These are phyloP conservation scores for Plecotus auritus DNA, from an alignment of 2,113 vertebrate species.

Conservation along the genomic window DNA sequence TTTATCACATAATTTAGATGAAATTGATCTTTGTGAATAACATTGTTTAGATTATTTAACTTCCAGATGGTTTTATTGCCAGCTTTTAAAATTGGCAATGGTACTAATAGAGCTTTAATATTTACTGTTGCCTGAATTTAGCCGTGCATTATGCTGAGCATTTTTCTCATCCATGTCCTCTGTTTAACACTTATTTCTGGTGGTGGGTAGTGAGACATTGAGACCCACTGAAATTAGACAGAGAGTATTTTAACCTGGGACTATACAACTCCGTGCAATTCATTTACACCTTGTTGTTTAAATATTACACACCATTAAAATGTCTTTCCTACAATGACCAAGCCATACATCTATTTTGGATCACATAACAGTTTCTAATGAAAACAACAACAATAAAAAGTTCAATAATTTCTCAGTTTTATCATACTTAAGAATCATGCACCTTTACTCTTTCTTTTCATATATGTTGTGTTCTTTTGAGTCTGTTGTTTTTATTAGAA, in stretches of 20 bases:
- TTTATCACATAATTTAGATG: background rate
- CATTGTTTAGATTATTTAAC: background rate
- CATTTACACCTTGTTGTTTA: background rate
- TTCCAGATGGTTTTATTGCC: background rate
- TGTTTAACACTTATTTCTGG: background rate
- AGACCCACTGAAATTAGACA: background rate
- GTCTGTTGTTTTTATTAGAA: slow-evolving; percentile 11
- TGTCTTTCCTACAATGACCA: background rate
- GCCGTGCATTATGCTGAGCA: background rate
- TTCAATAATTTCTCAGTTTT: background rate
- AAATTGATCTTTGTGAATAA: background rate
- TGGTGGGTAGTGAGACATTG: background rate
- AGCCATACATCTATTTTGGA: background rate
- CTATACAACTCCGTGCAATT: background rate
- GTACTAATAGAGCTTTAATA: background rate
- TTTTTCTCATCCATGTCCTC: background rate
- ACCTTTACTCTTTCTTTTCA: background rate
- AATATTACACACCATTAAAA: background rate
- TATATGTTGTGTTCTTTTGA: background rate
- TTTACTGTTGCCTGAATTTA: background rate
- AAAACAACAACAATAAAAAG: background rate
- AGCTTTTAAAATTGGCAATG: background rate
- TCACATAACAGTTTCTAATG: background rate
- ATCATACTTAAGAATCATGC: background rate
- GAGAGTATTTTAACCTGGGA: background rate